phyloP scores from a whole-genome alignment of 2,888 invertebrate genomes.

The Sabellastarte sp. region DNA sequence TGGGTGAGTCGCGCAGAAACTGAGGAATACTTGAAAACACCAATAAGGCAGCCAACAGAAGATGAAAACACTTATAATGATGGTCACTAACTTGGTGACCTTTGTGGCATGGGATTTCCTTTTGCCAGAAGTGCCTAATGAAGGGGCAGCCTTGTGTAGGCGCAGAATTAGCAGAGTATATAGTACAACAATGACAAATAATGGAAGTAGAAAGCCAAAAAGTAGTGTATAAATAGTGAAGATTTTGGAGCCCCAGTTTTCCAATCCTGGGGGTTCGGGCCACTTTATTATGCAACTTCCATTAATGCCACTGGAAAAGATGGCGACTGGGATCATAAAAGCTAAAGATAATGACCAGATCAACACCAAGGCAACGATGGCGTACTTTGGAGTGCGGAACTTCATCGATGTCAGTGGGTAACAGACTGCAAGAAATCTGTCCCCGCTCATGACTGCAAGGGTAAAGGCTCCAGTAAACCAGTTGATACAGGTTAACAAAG shows the following conservation, averaged over 20 bases:
- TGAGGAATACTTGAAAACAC: conserved; percentile 10
- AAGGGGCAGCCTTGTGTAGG: conserved; percentile 12
- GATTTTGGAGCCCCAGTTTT: conserved; percentile 9
- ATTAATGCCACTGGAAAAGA: conserved; percentile 7
- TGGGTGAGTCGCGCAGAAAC: background rate
- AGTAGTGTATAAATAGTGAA: conserved; percentile 24
- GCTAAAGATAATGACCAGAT: conserved; percentile 26
- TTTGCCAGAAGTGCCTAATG: no score
- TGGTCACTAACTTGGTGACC: conserved; percentile 16
- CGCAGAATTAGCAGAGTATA: conserved; percentile 26
- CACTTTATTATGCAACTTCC: conserved; percentile 8
- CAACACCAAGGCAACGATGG: conserved; percentile 17
- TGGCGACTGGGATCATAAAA: conserved; percentile 23
- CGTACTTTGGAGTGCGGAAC: conserved; percentile 26
- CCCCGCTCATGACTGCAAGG: conserved; percentile 26
- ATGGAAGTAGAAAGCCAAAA: conserved; percentile 26
- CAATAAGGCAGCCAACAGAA: conserved; percentile 23
- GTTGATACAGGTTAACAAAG: conserved; percentile 28
- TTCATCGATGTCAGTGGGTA: conserved; percentile 25
- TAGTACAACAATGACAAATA: conserved; percentile 22
- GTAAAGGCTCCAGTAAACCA: conserved; percentile 32
- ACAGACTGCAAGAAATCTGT: conserved; percentile 31
- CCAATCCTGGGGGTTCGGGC: conserved; percentile 14
- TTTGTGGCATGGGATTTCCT: no score
- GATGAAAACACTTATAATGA: conserved; percentile 16